Evolutionary conservation across 2,113 vertebrate species (phyloP), one percentile per base, ranked within the genome.

Genomic region (Hydrolagus affinis): DNA sequence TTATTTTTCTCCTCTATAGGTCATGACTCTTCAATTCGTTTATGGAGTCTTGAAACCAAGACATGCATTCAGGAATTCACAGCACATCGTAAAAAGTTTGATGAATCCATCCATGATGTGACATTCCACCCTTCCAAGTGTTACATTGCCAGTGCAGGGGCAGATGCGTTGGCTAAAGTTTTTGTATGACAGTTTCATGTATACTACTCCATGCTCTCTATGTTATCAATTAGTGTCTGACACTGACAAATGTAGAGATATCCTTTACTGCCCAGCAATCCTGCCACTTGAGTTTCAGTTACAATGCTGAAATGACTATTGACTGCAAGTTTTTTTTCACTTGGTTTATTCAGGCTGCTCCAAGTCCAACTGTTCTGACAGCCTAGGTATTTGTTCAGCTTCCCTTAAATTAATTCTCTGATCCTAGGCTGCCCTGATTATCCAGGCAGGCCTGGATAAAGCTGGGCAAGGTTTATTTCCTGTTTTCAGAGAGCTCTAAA

Each of bases 31-130:
- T 99, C 98, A 0, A 98, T 99, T 90, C 97, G 97, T 72, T 93
- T 99, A 88, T 99, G 98, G 98, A 99, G 98, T 92, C 95, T 99
- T 89, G 98, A 99, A 91, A 99, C 95, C 92, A 99, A 98, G 93
- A 99, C 98, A 4, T 99, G 98, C 92, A 98, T 99, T 91, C 98
- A 99, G 86, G 98, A 99, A 89, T 99, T 99, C 91, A 99, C 98
- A 4, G 97, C 97, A 88, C 98, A 99, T 93, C 94, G 98, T 89
- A 99, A 99, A 91, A 99, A 99, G 89, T 97, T 94, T 68, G 98
- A 98, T 85, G 98, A 99, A 89, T 96, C 98, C 0, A 99, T 99
- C 91, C 95, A 99, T 62, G 97, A 98, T 77, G 98, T 99, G 92
- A 97, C 97, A 88, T 99, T 99, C 89, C 98, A 99, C 87, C 98